These are phyloP conservation scores for Lordiphosa clarofinis DNA, from an alignment of 1,140 invertebrate species.

Conservation along the genomic window DNA sequence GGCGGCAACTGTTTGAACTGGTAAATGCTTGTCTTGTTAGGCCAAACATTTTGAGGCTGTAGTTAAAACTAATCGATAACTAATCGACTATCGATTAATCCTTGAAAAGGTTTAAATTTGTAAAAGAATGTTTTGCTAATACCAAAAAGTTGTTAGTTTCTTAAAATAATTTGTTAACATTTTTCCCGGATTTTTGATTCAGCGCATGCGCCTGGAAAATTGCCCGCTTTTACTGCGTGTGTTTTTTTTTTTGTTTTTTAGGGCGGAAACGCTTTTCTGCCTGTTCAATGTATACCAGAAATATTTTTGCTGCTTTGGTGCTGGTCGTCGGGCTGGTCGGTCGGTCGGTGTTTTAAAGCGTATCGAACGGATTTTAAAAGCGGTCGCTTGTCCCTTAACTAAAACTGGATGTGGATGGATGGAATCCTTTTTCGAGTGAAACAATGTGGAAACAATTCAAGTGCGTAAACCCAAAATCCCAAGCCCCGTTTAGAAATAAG, in stretches of 20 bases:
- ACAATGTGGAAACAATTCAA: background rate
- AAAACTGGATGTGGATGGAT: background rate
- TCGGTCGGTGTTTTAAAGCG: slow-evolving; percentile 41
- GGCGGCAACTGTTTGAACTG: background rate
- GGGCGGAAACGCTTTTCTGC: slow-evolving; percentile 76
- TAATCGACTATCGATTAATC: too few species aligned
- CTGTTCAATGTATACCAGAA: slow-evolving; percentile 76
- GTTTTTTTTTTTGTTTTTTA: slow-evolving; percentile 44
- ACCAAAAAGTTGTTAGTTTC: too few species aligned
- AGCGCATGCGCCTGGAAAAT: too few species aligned
- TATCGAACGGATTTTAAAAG: slow-evolving; percentile 64
- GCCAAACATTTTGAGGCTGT: too few species aligned
- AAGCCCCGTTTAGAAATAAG: too few species aligned
- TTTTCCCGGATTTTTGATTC: too few species aligned
- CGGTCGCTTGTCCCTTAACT: slow-evolving; percentile 44
- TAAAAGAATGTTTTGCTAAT: too few species aligned
- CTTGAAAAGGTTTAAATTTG: too few species aligned
- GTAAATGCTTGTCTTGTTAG: too few species aligned
- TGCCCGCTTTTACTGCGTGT: slow-evolving; percentile 23
- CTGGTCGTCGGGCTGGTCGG: slow-evolving; percentile 32
- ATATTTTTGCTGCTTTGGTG: slow-evolving; percentile 65
- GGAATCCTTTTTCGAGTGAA: background rate
- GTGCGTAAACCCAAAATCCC: too few species aligned
- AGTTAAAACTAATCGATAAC: too few species aligned
- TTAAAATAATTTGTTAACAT: too few species aligned